Conservation (phyloP, 2,113 vertebrate species). For the Mormyrus iriodes region DNA sequence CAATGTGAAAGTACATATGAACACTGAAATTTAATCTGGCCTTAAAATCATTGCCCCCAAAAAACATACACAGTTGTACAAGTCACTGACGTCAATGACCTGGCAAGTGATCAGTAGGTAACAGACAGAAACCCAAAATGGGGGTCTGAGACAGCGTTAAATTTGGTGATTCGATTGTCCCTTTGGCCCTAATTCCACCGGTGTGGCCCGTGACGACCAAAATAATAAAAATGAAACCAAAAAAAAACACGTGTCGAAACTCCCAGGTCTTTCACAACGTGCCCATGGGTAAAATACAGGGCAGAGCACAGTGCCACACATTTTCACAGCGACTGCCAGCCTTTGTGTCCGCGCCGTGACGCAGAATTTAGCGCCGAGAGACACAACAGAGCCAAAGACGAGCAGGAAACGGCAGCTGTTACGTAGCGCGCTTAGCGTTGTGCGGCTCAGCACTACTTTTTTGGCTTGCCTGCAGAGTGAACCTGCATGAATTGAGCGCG, state of each 20-base stretch:
- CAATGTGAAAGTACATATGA: neutral
- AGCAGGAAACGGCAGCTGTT: neutral
- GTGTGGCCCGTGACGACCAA: neutral
- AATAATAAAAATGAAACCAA: neutral
- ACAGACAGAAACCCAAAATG: neutral
- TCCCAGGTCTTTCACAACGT: neutral
- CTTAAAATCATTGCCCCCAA: neutral
- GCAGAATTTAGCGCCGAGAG: neutral
- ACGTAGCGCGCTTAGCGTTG: neutral
- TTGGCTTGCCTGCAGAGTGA: neutral
- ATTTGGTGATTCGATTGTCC: neutral
- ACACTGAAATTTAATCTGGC: neutral
- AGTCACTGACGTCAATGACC: neutral
- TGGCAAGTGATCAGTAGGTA: neutral
- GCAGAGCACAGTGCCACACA: neutral
- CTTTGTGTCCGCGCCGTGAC: neutral
- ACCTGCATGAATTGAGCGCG: neutral
- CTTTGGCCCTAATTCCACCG: neutral
- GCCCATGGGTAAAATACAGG: neutral
- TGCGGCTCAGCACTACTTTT: neutral
- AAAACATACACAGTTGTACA: neutral
- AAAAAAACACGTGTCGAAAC: neutral
- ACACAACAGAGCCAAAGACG: neutral
- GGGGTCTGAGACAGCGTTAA: neutral
- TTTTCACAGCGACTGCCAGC: neutral